Percentiles rank a stretch among this genome's conserved stretches.
These are phyloP conservation scores for Glaucomys volans DNA, from an alignment of 2,113 vertebrate species.

Conservation along the genomic window DNA sequence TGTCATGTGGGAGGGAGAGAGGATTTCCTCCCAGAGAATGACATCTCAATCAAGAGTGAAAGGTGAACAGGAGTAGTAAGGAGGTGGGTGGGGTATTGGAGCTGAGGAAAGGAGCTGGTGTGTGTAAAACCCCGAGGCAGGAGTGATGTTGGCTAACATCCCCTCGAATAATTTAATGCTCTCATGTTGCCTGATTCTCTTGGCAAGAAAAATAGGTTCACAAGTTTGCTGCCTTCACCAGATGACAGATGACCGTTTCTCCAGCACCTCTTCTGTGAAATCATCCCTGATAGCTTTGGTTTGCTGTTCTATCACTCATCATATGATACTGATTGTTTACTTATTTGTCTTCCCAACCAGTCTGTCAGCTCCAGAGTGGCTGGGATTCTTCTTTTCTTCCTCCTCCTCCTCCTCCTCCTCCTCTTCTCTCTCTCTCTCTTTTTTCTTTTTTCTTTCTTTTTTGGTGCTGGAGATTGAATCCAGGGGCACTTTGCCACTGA, in stretches of 20 bases:
- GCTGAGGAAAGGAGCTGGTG: neutral
- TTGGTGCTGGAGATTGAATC: too few species aligned
- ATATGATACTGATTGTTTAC: neutral
- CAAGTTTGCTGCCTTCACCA: conserved; percentile 70
- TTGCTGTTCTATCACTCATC: neutral
- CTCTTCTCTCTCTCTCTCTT: too few species aligned
- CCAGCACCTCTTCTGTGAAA: conserved; percentile 30
- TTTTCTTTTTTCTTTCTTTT: too few species aligned
- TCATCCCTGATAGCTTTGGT: neutral
- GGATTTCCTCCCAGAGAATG: neutral
- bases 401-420: too few species aligned
- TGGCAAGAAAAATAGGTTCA: conserved; percentile 70
- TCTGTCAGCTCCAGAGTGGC: neutral
- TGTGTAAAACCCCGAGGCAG: neutral
- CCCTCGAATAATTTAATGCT: conserved; percentile 52
- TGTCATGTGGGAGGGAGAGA: neutral
- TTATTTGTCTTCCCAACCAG: neutral
- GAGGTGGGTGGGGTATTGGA: neutral
- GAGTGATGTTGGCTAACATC: conserved; percentile 12
- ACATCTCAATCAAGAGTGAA: conserved; percentile 1
- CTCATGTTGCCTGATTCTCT: conserved; percentile 60
- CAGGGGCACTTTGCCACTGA: too few species aligned
- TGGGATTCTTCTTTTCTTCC: too few species aligned
- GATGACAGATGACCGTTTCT: conserved; percentile 55
- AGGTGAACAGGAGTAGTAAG: neutral